Percentiles rank a stretch among this genome's conserved stretches.
phyloP scores from a whole-genome alignment of 2,113 vertebrate species.

The Anolis carolinensis region DNA sequence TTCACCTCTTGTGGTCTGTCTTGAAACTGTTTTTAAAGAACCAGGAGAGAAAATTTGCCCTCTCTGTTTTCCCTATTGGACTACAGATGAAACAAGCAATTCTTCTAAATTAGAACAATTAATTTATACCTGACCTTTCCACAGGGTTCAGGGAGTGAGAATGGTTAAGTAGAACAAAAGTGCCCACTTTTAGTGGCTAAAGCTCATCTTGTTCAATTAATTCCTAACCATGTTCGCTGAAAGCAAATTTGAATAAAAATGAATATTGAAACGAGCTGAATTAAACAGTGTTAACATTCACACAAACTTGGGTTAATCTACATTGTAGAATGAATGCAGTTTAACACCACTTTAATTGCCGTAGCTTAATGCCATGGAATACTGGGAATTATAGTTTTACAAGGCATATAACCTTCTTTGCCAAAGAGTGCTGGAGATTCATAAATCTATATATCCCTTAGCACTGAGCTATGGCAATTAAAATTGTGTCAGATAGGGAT shows the following conservation, averaged over 20 bases:
- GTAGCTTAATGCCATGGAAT: no score
- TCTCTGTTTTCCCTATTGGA: background rate
- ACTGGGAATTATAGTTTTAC: no score
- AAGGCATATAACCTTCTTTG: no score
- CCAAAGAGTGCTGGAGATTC: no score
- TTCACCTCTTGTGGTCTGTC: background rate
- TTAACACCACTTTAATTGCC: no score
- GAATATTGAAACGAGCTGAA: background rate
- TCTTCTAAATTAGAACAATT: background rate
- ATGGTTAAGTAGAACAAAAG: background rate
- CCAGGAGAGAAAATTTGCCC: background rate
- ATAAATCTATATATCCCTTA: no score
- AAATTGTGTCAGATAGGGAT: no score
- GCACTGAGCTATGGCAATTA: no score
- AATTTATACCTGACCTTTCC: background rate
- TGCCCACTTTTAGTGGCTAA: background rate
- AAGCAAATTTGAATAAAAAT: background rate
- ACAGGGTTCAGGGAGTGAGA: background rate
- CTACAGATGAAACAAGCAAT: background rate
- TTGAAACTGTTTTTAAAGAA: background rate
- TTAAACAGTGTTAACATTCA: background rate
- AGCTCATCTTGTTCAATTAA: background rate
- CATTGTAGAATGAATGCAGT: no score
- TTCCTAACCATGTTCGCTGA: background rate
- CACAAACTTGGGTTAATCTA: no score